Conservation (phyloP, 2,113 vertebrate species). For the Myotis davidii region DNA sequence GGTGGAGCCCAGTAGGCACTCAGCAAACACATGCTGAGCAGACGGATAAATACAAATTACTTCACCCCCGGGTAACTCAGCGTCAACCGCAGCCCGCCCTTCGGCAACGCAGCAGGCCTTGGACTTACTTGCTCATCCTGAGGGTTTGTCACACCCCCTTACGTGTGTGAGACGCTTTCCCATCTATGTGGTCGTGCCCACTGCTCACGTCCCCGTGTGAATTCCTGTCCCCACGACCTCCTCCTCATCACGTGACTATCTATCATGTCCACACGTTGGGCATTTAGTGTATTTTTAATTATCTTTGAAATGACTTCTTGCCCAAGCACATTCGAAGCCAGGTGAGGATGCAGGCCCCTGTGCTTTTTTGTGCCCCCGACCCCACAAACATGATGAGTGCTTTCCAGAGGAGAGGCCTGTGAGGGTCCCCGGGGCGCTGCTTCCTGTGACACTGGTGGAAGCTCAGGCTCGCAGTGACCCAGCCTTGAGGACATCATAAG, state of each 20-base stretch:
- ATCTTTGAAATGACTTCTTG: conserved; percentile 25
- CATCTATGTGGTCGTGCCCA: not conserved
- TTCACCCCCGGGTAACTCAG: not conserved
- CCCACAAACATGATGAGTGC: not conserved
- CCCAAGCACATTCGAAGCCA: not conserved
- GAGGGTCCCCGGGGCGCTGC: not conserved
- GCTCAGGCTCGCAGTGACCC: not conserved
- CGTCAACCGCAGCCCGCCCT: not conserved
- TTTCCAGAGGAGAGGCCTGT: not conserved
- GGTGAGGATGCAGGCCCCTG: not conserved
- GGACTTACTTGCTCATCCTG: not conserved
- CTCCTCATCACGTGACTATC: not conserved
- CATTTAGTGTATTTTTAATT: not conserved
- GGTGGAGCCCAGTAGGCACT: not conserved
- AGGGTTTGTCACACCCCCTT: too few relatives aligned
- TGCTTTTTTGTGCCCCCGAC: not conserved
- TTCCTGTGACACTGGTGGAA: not conserved
- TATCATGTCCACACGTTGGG: not conserved
- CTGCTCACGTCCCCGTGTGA: not conserved
- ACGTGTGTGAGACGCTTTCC: not conserved
- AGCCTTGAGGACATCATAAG: not conserved
- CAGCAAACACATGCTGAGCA: not conserved
- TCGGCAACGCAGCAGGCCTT: accelerated
- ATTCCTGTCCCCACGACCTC: not conserved
- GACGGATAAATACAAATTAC: not conserved